Conservation (phyloP, 2,113 vertebrate genomes). For the Cromileptes altivelis region DNA sequence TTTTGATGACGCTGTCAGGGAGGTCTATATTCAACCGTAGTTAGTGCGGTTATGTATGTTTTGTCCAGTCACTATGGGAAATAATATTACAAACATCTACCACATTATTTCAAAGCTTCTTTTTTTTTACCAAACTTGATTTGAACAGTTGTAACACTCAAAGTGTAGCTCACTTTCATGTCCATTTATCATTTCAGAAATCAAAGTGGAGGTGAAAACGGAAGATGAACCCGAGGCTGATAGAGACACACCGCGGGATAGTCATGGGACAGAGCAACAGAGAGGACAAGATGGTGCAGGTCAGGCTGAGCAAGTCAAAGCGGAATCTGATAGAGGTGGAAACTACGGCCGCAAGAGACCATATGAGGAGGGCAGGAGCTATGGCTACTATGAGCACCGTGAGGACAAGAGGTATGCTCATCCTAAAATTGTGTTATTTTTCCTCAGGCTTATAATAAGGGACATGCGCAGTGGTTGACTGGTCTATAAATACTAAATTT, state of each 20-base stretch:
- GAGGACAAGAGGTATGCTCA: slow-evolving; percentile 88
- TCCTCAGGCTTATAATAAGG: not conserved
- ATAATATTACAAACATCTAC: not conserved
- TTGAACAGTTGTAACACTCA: not conserved
- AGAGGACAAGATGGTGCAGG: slow-evolving; percentile 1
- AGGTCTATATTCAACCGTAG: not conserved
- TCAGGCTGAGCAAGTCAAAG: slow-evolving; percentile 65
- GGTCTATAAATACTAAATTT: not conserved
- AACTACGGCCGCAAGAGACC: slow-evolving; percentile 87
- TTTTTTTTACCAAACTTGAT: not conserved
- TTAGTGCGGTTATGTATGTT: not conserved
- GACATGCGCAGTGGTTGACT: not conserved
- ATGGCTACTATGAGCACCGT: slow-evolving; percentile 89
- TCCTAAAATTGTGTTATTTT: not conserved
- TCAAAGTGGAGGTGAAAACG: slow-evolving; percentile 70
- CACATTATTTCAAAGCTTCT: not conserved
- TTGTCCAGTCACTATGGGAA: not conserved
- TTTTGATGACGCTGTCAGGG: not conserved
- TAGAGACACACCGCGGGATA: slow-evolving; percentile 54
- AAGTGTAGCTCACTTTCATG: not conserved
- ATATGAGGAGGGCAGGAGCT: slow-evolving; percentile 86
- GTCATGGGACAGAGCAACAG: slow-evolving; percentile 1
- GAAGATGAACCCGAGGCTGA: slow-evolving; percentile 73
- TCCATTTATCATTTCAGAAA: slow-evolving; percentile 37
- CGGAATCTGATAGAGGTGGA: slow-evolving; percentile 68